Conservation (phyloP, 1,140 invertebrate species). For the Medauroidea extradentata region DNA sequence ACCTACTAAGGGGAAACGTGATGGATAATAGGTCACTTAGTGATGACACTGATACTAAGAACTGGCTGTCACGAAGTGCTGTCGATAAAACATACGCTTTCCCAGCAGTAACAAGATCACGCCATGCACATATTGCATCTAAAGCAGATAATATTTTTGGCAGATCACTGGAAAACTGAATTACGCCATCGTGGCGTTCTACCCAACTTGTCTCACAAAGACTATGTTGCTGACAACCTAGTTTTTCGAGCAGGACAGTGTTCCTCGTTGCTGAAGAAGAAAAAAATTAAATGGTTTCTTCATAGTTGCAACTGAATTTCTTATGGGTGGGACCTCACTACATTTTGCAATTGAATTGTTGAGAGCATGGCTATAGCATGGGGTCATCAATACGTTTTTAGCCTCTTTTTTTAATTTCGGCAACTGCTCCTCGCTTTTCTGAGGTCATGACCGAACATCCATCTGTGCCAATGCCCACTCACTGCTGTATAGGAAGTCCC, state of each 20-base stretch:
- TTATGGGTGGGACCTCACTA: conserved; percentile 4
- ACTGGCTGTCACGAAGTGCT: background rate
- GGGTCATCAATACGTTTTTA: too few species aligned
- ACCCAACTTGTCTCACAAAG: conserved; percentile 26
- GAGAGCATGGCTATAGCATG: conserved; percentile 20
- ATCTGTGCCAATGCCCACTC: conserved; percentile 27
- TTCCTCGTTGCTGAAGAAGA: conserved; percentile 23
- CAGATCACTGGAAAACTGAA: conserved; percentile 19
- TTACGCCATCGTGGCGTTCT: conserved; percentile 18
- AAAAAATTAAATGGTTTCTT: conserved; percentile 28
- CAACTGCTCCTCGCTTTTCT: conserved; percentile 23
- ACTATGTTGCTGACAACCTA: conserved; percentile 1
- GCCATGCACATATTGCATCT: background rate
- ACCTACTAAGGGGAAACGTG: background rate
- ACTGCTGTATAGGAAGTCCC: conserved; percentile 20
- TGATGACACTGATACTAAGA: background rate
- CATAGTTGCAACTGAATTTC: conserved; percentile 26
- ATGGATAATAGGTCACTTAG: conserved; percentile 6
- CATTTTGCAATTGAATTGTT: conserved; percentile 20
- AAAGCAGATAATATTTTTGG: background rate
- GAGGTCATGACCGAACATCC: conserved; percentile 28
- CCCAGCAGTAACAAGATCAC: background rate
- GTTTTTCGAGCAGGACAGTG: background rate
- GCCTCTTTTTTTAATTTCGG: conserved; percentile 18
- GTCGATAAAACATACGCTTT: background rate